phyloP scores from a whole-genome alignment of 2,113 vertebrate species.

The Ochotona curzoniae region DNA sequence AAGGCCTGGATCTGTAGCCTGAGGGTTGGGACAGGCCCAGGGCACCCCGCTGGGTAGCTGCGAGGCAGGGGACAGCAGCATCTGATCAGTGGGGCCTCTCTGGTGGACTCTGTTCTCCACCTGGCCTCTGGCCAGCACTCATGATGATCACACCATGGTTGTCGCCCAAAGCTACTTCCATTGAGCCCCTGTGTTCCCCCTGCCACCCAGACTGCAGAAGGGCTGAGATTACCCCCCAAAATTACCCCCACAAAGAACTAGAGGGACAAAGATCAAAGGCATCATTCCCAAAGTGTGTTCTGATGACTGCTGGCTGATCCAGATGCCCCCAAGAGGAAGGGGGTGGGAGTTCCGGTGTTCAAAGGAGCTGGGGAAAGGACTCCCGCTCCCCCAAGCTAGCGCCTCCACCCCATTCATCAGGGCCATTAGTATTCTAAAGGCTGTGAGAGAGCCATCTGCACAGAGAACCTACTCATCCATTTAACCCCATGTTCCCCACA shows the following conservation, averaged over 20 bases:
- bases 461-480: slow-evolving; percentile 19
- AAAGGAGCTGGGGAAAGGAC: neutral
- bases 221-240: neutral
- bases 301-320: neutral
- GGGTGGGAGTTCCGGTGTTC: neutral
- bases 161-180: neutral
- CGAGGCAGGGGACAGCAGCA: neutral
- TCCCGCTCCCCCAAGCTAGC: neutral
- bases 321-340: neutral
- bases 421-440: slow-evolving; percentile 77
- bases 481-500: slow-evolving; percentile 57
- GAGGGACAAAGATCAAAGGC: rapidly evolving
- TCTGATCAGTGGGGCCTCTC: neutral
- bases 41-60: neutral
- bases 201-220: neutral
- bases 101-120: neutral
- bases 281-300: neutral
- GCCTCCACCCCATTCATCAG: slow-evolving; percentile 56
- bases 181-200: neutral
- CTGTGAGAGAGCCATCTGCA: slow-evolving; percentile 59
- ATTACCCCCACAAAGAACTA: neutral
- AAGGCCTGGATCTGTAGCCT: neutral
- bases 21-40: too few relatives aligned
- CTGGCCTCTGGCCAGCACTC: neutral
- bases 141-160: neutral